Evolutionary conservation across 2,113 vertebrate genomes (phyloP).

Genomic region (Ptyas mucosa): DNA sequence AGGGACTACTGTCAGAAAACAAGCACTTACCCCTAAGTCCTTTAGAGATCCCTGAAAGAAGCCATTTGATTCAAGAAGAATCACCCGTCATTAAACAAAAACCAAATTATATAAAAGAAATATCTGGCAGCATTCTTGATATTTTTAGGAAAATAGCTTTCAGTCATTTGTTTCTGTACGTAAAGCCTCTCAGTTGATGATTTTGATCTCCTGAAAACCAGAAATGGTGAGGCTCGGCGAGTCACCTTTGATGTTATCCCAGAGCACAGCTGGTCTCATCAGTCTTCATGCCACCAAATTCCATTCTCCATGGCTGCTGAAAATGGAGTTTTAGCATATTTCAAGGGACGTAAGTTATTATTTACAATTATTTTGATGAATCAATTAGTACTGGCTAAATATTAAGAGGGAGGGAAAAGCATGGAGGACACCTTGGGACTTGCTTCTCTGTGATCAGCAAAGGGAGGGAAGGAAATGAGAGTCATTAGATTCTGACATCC

Average conservation of each 20-base stretch:
- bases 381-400: constrained; percentile 18
- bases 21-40: neutral
- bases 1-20: neutral
- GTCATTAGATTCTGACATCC: neutral
- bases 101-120: neutral
- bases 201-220: neutral
- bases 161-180: neutral
- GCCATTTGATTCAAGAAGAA: neutral
- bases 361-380: constrained; percentile 36
- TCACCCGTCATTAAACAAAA: neutral
- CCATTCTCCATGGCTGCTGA: constrained; percentile 20
- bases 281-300: constrained; percentile 36
- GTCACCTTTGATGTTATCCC: neutral
- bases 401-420: neutral
- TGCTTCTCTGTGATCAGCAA: neutral
- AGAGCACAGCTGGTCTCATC: constrained; percentile 8
- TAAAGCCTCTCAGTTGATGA: neutral
- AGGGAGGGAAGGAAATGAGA: neutral
- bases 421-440: neutral
- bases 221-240: neutral
- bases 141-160: neutral
- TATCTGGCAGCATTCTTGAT: neutral
- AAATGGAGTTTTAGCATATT: constrained; percentile 10
- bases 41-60: neutral
- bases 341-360: constrained; percentile 24